Evolutionary conservation across 2,113 vertebrate genomes (phyloP).

Genomic region (Cyprinus carpio): DNA sequence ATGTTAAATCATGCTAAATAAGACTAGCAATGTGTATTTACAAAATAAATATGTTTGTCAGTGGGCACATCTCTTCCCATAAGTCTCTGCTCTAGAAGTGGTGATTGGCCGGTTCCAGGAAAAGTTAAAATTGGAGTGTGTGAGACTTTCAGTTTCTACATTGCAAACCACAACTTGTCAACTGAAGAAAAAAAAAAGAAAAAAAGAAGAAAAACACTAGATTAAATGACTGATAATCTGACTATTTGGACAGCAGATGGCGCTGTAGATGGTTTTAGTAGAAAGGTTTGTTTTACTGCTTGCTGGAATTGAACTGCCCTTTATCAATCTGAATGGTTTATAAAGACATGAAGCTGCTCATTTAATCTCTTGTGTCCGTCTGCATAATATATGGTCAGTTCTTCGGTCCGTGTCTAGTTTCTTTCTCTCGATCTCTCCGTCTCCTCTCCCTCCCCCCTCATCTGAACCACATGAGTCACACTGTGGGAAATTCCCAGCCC

Average conservation of each 20-base stretch:
- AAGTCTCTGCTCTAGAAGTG: constrained; percentile 13
- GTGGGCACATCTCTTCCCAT: constrained; percentile 35
- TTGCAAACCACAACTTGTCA: not conserved
- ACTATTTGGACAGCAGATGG: constrained; percentile 65
- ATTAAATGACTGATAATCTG: not conserved
- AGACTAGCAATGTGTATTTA: not conserved
- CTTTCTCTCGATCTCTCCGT: constrained; percentile 42
- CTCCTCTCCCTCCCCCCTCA: constrained; percentile 22
- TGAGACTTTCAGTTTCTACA: constrained; percentile 42
- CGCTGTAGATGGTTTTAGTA: constrained; percentile 50
- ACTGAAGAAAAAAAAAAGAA: not conserved
- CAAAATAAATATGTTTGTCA: not conserved
- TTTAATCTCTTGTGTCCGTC: not conserved
- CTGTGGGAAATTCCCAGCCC: constrained; percentile 59
- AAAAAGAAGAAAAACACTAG: too few species aligned
- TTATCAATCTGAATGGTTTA: not conserved
- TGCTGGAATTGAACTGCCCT: not conserved
- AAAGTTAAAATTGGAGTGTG: constrained; percentile 24
- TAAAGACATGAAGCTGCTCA: not conserved
- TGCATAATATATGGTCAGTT: not conserved
- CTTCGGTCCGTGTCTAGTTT: not conserved
- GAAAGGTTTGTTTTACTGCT: not conserved
- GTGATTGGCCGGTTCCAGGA: constrained; percentile 40
- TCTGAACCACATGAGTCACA: constrained; percentile 53
- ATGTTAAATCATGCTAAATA: not conserved